Conservation (phyloP, 2,888 invertebrate species). For the Sphaeridia pumilis region DNA sequence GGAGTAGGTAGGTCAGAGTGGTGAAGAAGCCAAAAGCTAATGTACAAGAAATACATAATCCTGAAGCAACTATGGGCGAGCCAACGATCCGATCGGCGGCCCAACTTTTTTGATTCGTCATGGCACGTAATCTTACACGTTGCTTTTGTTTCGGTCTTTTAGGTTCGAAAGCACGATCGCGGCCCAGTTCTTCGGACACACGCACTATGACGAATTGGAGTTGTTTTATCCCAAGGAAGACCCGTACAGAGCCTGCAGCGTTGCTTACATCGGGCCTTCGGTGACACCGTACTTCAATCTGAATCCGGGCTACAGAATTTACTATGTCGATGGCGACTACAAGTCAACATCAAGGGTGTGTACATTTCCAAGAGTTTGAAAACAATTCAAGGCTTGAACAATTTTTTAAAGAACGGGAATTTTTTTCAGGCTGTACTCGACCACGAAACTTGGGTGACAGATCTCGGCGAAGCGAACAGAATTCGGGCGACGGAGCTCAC, state of each 20-base stretch:
- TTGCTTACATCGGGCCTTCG: slow-evolving; percentile 88
- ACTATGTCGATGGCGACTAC: slow-evolving; percentile 87
- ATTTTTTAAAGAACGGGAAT: no score
- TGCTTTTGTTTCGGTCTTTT: no score
- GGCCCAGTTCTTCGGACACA: slow-evolving; percentile 87
- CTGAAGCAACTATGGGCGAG: no score
- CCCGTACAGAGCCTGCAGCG: slow-evolving; percentile 65
- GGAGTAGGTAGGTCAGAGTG: no score
- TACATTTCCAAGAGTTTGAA: no score
- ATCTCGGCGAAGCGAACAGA: slow-evolving; percentile 77
- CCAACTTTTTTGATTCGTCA: no score
- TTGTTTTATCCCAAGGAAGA: slow-evolving; percentile 79
- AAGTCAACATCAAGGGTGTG: slow-evolving; percentile 67
- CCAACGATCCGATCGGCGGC: no score
- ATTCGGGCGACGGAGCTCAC: slow-evolving; percentile 45
- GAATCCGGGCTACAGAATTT: slow-evolving; percentile 91
- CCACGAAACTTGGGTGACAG: slow-evolving; percentile 93
- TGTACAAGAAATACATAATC: no score
- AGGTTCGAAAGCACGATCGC: slow-evolving; percentile 76
- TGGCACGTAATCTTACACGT: no score
- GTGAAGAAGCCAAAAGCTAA: no score
- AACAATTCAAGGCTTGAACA: background rate
- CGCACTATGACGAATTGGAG: slow-evolving; percentile 88
- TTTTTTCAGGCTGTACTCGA: slow-evolving; percentile 69
- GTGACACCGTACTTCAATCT: slow-evolving; percentile 85